Conservation (phyloP, 2,113 vertebrate species). For the Percopsis transmontana region DNA sequence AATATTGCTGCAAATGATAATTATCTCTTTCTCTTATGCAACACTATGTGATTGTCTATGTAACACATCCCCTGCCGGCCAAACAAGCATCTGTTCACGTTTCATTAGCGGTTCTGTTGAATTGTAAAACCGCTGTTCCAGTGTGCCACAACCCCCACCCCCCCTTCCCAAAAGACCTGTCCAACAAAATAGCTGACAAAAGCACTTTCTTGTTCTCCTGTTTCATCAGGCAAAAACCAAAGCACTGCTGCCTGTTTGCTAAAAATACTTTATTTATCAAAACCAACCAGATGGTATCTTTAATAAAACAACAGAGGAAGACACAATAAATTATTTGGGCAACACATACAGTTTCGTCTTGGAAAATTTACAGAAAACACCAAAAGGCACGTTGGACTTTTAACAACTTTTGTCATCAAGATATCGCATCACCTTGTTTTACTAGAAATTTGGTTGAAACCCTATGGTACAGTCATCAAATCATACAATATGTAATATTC, state of each 20-base stretch:
- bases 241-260: conserved; percentile 28
- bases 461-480: background rate
- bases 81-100: conserved; percentile 2
- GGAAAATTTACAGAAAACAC: conserved; percentile 47
- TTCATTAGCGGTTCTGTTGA: background rate
- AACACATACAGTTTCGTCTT: conserved; percentile 54
- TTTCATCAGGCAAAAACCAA: conserved; percentile 14
- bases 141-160: background rate
- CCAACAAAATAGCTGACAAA: conserved; percentile 7
- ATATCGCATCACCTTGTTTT: background rate
- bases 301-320: conserved; percentile 57
- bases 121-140: background rate
- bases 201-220: conserved; percentile 15
- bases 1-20: no score
- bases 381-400: conserved; percentile 34
- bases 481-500: background rate
- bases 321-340: conserved; percentile 67
- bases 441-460: conserved; percentile 7
- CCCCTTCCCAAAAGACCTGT: background rate
- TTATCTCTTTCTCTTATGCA: no score
- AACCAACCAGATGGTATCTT: conserved; percentile 58
- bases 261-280: conserved; percentile 71
- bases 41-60: background rate
- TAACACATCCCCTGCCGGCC: background rate
- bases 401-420: conserved; percentile 37